A percentile compares a stretch with the other conserved stretches of the same genome.
Evolutionary conservation across 2,888 invertebrate genomes (phyloP).

Genomic region (Pecten maximus): DNA sequence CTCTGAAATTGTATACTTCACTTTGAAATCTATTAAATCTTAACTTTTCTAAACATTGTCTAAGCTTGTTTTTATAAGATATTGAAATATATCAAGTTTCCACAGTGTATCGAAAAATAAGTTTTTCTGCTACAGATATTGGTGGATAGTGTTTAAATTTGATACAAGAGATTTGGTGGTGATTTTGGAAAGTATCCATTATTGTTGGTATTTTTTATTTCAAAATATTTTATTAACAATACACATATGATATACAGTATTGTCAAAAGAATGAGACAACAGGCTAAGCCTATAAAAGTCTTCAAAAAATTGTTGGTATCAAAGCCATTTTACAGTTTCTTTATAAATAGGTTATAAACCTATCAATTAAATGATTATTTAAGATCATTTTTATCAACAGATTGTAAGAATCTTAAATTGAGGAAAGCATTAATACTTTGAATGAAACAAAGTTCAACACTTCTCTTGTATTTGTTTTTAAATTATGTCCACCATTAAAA

Average conservation of each 20-base stretch:
- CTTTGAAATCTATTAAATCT: not conserved
- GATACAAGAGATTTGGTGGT: not conserved
- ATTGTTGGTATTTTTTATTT: too few relatives aligned
- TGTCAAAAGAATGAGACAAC: too few relatives aligned
- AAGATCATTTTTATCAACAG: not conserved
- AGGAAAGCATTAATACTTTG: too few relatives aligned
- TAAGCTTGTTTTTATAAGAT: not conserved
- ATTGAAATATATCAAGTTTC: not conserved
- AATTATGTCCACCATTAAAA: not conserved
- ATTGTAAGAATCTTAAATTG: not conserved
- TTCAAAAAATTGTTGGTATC: too few relatives aligned
- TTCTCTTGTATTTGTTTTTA: not conserved
- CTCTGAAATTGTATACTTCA: not conserved
- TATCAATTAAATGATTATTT: too few relatives aligned
- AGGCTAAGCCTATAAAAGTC: too few relatives aligned
- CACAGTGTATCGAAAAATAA: not conserved
- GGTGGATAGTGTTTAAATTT: not conserved
- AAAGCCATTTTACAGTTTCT: too few relatives aligned
- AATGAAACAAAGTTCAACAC: not conserved
- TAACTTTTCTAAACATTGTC: not conserved
- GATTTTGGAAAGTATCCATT: too few relatives aligned
- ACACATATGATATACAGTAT: too few relatives aligned
- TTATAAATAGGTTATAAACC: too few relatives aligned
- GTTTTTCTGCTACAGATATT: not conserved
- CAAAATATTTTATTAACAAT: too few relatives aligned